phyloP scores from a whole-genome alignment of 1,140 invertebrate species.

The Drosophila prosaltans region DNA sequence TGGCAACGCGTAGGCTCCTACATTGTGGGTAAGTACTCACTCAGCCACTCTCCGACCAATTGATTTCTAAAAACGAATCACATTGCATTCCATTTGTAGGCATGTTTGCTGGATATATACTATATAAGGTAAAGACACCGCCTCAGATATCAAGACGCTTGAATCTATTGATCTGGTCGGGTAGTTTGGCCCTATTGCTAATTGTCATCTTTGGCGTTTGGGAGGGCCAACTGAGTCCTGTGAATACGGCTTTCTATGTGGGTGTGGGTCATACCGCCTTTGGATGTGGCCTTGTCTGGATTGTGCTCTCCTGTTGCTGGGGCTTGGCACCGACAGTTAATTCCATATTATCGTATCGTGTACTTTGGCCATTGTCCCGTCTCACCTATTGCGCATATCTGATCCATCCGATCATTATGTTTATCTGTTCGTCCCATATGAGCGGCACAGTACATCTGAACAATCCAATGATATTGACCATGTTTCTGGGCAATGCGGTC shows the following conservation, averaged over 20 bases:
- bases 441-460: constrained; percentile 91
- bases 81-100: constrained; percentile 80
- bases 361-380: constrained; percentile 92
- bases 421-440: constrained; percentile 89
- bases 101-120: constrained; percentile 89
- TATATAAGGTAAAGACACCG: constrained; percentile 88
- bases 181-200: constrained; percentile 85
- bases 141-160: constrained; percentile 86
- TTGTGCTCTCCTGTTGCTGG: constrained; percentile 91
- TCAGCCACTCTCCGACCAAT: no score
- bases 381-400: constrained; percentile 96
- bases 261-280: constrained; percentile 88
- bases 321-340: constrained; percentile 90
- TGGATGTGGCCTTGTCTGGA: constrained; percentile 90
- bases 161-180: constrained; percentile 86
- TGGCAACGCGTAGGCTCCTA: constrained; percentile 92
- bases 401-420: constrained; percentile 93
- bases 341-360: constrained; percentile 90
- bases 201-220: constrained; percentile 91
- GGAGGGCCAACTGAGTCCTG: constrained; percentile 87
- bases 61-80: no score
- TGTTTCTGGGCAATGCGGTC: constrained; percentile 91
- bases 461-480: constrained; percentile 88
- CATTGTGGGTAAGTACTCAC: constrained; percentile 86
- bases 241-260: constrained; percentile 87